phyloP scores from a whole-genome alignment of 2,888 invertebrate species.

The Zygaena filipendulae region DNA sequence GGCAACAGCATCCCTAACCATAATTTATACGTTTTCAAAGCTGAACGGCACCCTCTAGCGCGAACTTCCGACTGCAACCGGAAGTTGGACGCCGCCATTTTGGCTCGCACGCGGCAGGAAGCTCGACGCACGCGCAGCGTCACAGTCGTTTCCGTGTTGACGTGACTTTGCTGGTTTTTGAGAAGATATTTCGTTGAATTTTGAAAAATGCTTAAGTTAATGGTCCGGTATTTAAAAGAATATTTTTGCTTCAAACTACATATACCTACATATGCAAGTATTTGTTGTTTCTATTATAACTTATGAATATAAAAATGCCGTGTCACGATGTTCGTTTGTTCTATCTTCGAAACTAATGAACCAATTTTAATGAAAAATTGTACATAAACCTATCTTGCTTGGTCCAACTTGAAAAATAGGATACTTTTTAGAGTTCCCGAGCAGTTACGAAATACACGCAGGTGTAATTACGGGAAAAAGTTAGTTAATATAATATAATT shows the following conservation, averaged over 20 bases:
- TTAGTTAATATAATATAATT: no score
- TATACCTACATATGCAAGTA: constrained; percentile 1
- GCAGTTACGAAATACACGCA: no score
- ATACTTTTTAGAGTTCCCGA: no score
- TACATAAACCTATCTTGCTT: no score
- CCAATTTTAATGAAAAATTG: no score
- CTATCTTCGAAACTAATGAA: no score
- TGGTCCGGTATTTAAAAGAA: constrained; percentile 22
- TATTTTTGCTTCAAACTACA: constrained; percentile 10
- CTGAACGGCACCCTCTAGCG: constrained; percentile 38
- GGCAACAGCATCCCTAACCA: constrained; percentile 47
- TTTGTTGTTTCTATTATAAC: no score
- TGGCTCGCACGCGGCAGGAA: constrained; percentile 63
- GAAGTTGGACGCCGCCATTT: constrained; percentile 62
- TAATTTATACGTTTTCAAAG: constrained; percentile 46
- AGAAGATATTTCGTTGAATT: constrained; percentile 46
- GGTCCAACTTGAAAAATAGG: no score
- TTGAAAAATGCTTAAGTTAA: constrained; percentile 21
- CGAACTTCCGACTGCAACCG: constrained; percentile 38
- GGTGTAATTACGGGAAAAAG: no score
- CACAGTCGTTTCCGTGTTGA: constrained; percentile 47
- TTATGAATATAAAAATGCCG: no score
- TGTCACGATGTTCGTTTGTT: no score
- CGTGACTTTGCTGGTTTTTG: constrained; percentile 42
- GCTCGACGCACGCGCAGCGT: constrained; percentile 55